Base-by-base conservation (phyloP, 1,140 invertebrate genomes). In the Gryllus bimaculatus region DNA sequence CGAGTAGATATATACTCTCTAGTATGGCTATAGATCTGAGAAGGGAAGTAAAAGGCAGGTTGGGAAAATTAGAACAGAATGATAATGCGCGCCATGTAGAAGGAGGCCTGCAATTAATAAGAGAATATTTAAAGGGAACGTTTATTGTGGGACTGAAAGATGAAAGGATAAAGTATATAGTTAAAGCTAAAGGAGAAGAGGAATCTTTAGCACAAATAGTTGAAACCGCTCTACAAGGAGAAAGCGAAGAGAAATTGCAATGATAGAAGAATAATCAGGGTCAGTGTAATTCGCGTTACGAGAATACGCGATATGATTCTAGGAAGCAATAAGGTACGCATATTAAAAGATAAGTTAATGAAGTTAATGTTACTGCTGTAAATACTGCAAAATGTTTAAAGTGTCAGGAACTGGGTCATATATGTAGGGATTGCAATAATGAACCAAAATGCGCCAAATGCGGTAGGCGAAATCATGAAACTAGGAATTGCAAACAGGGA, bases 221-320 rank as follows among this genome's bases (percentile, higher is more conserved):
- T n/a, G n/a, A n/a, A n/a, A n/a, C n/a, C n/a, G n/a, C n/a, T n/a
- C n/a, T n/a, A n/a, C 18, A 74, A 18, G 8, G 26, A 74, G 73
- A 74, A 74, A 74, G 73, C 26, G 73, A 74, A 74, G 73, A 20
- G 18, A 74, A 74, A 74, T 74, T 21, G 26, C 73, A 74, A 18
- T 20, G 8, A 74, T 18, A 74, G 8, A 74, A 21, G 73, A 8
- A 18, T 20, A 18, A 18, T 74, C 18, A 20, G 73, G 73, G 18
- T 21, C 7, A 74, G 26, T 21, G 18, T 21, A 74, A 21, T n/a
- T n/a, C n/a, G n/a, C n/a, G n/a, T n/a, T n/a, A n/a, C n/a, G n/a
- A n/a, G n/a, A n/a, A n/a, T n/a, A n/a, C n/a, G n/a, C n/a, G n/a
- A n/a, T n/a, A 21, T 8, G 26, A 20, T 8, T 20, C 8, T 74